phyloP scores from a whole-genome alignment of 1,140 invertebrate genomes.

The Trichonephila clavata region DNA sequence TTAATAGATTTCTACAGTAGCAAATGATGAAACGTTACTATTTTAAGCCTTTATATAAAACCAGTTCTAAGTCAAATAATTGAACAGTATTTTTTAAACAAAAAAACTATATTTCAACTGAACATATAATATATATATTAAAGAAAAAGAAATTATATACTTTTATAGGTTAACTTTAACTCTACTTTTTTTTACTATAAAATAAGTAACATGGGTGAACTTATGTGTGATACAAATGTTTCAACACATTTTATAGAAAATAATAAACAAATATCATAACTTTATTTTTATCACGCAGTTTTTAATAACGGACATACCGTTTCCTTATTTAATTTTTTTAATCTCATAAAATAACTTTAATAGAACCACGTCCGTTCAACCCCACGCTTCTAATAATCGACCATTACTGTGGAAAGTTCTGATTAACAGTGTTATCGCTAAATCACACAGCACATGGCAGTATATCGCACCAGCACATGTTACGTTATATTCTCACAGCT shows the following conservation, averaged over 20 bases:
- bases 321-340: constrained; percentile 15
- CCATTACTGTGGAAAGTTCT: constrained; percentile 44
- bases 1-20: too few relatives aligned
- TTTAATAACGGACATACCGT: not conserved
- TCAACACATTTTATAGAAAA: not conserved
- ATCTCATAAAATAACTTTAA: constrained; percentile 47
- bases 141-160: too few relatives aligned
- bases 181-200: too few relatives aligned
- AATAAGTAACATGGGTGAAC: too few relatives aligned
- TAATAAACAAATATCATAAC: not conserved
- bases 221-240: too few relatives aligned
- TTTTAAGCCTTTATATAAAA: too few relatives aligned
- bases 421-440: constrained; percentile 62
- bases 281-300: not conserved
- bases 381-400: not conserved
- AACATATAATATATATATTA: too few relatives aligned
- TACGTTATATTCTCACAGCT: constrained; percentile 44
- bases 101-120: too few relatives aligned
- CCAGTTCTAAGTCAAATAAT: too few relatives aligned
- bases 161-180: too few relatives aligned
- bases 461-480: constrained; percentile 58
- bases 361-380: not conserved
- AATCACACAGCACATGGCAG: constrained; percentile 15
- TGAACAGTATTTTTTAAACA: too few relatives aligned
- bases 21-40: too few relatives aligned